Evolutionary conservation across 1,140 invertebrate genomes (phyloP).

Genomic region (Hestina assimilis): DNA sequence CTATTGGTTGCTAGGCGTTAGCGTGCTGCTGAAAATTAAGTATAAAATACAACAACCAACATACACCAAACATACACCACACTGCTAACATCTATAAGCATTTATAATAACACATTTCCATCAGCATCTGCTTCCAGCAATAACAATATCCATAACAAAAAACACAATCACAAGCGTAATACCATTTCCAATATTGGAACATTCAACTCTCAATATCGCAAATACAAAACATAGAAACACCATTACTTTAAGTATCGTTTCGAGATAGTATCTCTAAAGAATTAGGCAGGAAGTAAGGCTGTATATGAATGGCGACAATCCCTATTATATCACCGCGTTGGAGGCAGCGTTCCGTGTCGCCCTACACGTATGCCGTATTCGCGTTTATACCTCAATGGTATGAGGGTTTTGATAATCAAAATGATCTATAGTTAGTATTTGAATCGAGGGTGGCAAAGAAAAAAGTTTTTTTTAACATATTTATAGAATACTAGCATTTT

Average conservation of each 20-base stretch:
- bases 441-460: no score
- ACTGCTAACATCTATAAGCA: no score
- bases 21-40: no score
- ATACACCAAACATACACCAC: no score
- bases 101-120: no score
- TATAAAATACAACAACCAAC: no score
- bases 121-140: no score
- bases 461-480: no score
- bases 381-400: constrained; percentile 10
- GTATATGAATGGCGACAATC: constrained; percentile 30
- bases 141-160: no score
- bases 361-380: constrained; percentile 19
- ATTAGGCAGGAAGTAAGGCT: constrained; percentile 25
- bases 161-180: no score
- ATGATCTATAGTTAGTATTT: background rate
- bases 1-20: no score
- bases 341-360: constrained; percentile 16
- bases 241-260: constrained; percentile 30
- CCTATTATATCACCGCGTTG: constrained; percentile 18
- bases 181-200: background rate
- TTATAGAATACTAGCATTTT: no score
- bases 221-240: constrained; percentile 24
- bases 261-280: constrained; percentile 27
- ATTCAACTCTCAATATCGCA: background rate
- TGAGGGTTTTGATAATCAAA: constrained; percentile 3